Conservation (phyloP, 2,888 invertebrate species). For the Ormia ochracea region DNA sequence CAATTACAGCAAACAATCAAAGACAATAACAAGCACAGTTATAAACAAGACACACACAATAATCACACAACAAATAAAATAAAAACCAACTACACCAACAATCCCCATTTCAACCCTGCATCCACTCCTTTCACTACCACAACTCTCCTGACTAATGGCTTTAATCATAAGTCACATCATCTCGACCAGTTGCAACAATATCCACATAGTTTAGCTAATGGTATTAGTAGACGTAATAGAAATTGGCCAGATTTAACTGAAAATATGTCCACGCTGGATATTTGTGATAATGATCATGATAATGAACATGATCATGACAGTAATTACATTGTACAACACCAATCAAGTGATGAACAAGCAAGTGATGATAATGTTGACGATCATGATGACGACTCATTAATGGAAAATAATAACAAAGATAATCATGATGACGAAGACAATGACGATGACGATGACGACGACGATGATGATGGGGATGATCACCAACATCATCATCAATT, state of each 20-base stretch:
- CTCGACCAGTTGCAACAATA: constrained; percentile 35
- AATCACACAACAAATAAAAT: constrained; percentile 5
- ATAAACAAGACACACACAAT: constrained; percentile 34
- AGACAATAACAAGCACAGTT: constrained; percentile 43
- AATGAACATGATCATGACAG: constrained; percentile 61
- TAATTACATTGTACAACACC: constrained; percentile 52
- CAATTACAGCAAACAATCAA: constrained; percentile 55
- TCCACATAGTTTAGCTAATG: constrained; percentile 54
- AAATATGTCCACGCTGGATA: constrained; percentile 67
- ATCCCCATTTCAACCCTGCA: not conserved
- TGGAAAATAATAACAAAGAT: constrained; percentile 66
- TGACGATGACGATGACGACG: constrained; percentile 23
- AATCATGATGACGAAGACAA: not conserved
- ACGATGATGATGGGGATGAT: constrained; percentile 26
- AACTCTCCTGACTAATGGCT: constrained; percentile 51
- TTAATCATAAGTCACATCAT: constrained; percentile 45
- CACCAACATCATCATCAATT: constrained; percentile 26
- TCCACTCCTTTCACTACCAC: constrained; percentile 18
- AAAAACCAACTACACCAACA: constrained; percentile 4
- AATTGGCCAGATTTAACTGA: constrained; percentile 61
- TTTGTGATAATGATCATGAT: constrained; percentile 67
- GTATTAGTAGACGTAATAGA: constrained; percentile 42
- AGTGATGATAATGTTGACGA: constrained; percentile 50
- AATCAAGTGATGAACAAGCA: constrained; percentile 50
- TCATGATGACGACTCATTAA: constrained; percentile 40